A percentile compares a stretch with the other conserved stretches of the same genome.
phyloP scores from a whole-genome alignment of 2,888 invertebrate species.

The Caenorhabditis sp. region DNA sequence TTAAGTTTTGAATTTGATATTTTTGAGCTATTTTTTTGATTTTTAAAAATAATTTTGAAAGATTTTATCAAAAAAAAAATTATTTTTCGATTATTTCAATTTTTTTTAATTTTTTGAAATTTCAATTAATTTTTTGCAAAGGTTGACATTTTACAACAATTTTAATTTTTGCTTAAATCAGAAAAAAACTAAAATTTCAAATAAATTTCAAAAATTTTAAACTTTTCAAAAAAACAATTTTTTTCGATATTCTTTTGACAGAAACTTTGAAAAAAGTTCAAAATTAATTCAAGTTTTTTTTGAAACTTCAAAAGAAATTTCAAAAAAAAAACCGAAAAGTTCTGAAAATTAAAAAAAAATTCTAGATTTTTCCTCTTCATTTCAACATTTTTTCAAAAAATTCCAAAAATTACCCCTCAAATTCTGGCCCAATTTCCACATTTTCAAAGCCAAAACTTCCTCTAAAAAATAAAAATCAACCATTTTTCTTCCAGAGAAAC shows the following conservation, averaged over 20 bases:
- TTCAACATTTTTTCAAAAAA: not conserved
- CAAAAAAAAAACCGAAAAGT: too few relatives aligned
- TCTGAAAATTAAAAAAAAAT: not conserved
- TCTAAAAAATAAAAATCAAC: not conserved
- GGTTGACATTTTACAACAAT: too few relatives aligned
- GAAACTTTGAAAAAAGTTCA: not conserved
- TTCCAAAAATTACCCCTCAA: not conserved
- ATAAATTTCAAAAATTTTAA: too few relatives aligned
- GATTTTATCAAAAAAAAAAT: not conserved
- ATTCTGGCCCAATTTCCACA: too few relatives aligned
- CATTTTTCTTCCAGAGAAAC: constrained; percentile 40
- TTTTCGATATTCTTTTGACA: not conserved
- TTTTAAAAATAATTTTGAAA: too few relatives aligned
- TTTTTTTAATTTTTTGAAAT: not conserved
- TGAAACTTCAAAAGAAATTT: too few relatives aligned
- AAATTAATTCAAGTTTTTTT: not conserved
- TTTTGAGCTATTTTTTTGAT: too few relatives aligned
- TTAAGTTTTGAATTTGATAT: not conserved
- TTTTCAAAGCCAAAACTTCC: not conserved
- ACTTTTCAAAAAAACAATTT: too few relatives aligned
- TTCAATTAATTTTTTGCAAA: too few relatives aligned
- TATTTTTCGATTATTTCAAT: not conserved
- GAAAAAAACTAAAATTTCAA: too few relatives aligned
- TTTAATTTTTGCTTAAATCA: too few relatives aligned
- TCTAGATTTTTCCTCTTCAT: not conserved